Base-by-base conservation (phyloP, 1,140 invertebrate genomes). In the Dendroctonus ponderosae region DNA sequence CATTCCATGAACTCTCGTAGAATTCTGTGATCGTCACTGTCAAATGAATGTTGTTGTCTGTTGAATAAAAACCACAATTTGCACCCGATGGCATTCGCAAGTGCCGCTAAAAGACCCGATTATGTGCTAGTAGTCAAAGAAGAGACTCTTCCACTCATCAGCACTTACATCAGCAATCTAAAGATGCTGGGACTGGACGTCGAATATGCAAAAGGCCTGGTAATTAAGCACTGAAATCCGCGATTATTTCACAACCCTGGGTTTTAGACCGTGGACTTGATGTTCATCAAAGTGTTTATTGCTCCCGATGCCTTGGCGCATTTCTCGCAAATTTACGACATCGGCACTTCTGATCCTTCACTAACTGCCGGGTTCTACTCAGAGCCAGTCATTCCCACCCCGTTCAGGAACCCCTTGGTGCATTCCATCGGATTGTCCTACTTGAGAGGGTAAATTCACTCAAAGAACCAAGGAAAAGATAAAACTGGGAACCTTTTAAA, bases 281-380 rank as follows among this genome's bases (percentile, higher is more conserved):
- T 66, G 11, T 66, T 66, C 39, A 46, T 66, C 8, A 66, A 66
- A 60, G 40, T 66, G 5, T 53, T 48, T 46, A 66, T 70, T 6
- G 15, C 63, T 0, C 9, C 57, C 9, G 54, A 53, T 46, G 54
- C 52, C 0, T 15, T 59, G 15, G 41, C 40, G 15, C 43, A 66
- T 61, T 67, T 63, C 54, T 62, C 64, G 7, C 15, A 67, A 61
- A 14, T 70, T 6, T 70, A 63, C 44, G 54, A 70, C 12, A 60
- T 70, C 43, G 69, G 69, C 58, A 57, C 44, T 46, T 46, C 59
- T 9, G 56, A 50, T 59, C 5, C 38, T 11, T 5, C 41, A 14
- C 15, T 53, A 8, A 12, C n/a, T 12, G 7, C 48, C 7, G 11
- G 26, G 6, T 60, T 62, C 9, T 56, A 67, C 15, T 62, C 51